Percentiles rank a stretch among this genome's conserved stretches.
Conservation (phyloP, 2,888 invertebrate genomes). For the Patella pellucida region DNA sequence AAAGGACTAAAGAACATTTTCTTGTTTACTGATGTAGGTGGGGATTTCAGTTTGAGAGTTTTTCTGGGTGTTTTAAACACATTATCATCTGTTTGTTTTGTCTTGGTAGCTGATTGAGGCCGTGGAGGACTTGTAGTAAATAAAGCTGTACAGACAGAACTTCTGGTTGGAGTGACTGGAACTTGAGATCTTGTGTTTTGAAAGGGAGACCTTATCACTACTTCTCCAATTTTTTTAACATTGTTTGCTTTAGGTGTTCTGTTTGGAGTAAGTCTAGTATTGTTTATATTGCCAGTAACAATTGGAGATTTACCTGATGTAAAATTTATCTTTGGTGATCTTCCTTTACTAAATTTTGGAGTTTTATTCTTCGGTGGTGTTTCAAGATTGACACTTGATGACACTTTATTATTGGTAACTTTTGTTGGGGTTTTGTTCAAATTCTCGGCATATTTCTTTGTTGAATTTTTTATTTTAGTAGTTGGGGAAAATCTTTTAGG, state of each 20-base stretch:
- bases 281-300: neutral
- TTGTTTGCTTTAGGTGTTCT: neutral
- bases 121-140: constrained; percentile 45
- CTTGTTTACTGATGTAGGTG: neutral
- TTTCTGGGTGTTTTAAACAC: constrained; percentile 12
- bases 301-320: neutral
- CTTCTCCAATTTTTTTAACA: constrained; percentile 9
- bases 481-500: neutral
- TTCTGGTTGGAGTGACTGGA: constrained; percentile 43
- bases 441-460: neutral
- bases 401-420: neutral
- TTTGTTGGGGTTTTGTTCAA: neutral
- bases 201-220: constrained; percentile 20
- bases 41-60: constrained; percentile 8
- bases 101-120: constrained; percentile 1
- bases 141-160: constrained; percentile 45
- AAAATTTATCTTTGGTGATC: neutral
- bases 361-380: neutral
- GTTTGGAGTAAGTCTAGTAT: constrained; percentile 13
- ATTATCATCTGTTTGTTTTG: neutral
- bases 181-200: constrained; percentile 38
- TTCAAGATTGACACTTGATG: neutral
- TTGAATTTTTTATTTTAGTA: neutral
- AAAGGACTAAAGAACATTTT: constrained; percentile 5
- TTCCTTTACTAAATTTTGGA: neutral